A percentile compares a stretch with the other conserved stretches of the same genome.
Conservation (phyloP, 2,113 vertebrate species). For the Oreochromis niloticus region DNA sequence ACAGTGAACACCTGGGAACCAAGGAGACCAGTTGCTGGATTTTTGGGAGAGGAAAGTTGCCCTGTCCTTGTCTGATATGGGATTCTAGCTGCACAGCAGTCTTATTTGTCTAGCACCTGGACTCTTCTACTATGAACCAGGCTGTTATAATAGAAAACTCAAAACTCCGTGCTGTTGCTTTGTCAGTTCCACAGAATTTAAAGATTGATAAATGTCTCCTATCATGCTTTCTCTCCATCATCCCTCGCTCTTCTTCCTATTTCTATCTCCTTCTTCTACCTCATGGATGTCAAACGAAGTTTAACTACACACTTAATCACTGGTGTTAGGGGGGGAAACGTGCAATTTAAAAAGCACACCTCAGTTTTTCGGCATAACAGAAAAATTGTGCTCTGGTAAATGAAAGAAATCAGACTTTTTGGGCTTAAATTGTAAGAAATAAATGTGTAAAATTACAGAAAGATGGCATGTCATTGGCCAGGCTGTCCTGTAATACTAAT, state of each 20-base stretch:
- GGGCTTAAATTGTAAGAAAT: background rate
- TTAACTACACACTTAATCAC: background rate
- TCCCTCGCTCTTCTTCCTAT: accelerated
- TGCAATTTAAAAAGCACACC: background rate
- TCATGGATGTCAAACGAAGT: background rate
- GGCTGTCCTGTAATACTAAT: background rate
- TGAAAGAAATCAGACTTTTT: background rate
- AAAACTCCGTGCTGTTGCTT: background rate
- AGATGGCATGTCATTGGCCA: background rate
- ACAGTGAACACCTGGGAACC: background rate
- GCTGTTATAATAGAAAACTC: background rate
- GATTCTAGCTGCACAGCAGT: background rate
- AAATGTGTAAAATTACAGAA: background rate
- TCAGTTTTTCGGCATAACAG: accelerated
- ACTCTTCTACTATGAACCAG: background rate
- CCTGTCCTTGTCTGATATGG: background rate
- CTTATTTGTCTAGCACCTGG: background rate
- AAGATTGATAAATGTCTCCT: background rate
- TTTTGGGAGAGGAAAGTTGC: background rate
- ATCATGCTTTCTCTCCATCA: background rate
- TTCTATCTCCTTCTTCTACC: background rate
- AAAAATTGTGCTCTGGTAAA: background rate
- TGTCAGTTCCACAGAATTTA: background rate
- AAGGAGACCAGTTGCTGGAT: background rate
- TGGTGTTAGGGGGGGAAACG: background rate